A percentile compares a stretch with the other conserved stretches of the same genome.
phyloP scores from a whole-genome alignment of 2,797 vertebrate genomes.

The Chiloscyllium punctatum region DNA sequence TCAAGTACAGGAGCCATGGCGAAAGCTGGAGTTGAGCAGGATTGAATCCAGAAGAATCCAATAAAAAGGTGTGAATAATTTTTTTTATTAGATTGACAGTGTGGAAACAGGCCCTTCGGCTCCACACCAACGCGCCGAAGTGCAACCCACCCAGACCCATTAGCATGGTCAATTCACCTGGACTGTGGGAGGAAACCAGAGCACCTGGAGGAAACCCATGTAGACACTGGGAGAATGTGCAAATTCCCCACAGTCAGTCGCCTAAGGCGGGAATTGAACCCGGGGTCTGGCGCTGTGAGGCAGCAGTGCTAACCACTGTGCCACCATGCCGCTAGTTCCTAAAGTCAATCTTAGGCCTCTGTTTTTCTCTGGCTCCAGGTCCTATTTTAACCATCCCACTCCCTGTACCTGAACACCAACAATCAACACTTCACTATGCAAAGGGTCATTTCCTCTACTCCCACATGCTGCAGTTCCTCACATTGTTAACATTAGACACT shows the following conservation, averaged over 20 bases:
- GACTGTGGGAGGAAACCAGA: too few relatives aligned
- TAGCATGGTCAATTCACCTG: too few relatives aligned
- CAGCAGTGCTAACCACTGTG: too few relatives aligned
- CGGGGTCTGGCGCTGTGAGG: too few relatives aligned
- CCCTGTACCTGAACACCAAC: neutral
- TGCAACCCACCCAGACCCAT: too few relatives aligned
- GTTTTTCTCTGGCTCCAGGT: neutral
- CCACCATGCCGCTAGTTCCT: too few relatives aligned
- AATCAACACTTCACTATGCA: neutral
- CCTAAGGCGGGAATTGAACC: too few relatives aligned
- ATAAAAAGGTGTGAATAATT: neutral
- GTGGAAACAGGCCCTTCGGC: too few relatives aligned
- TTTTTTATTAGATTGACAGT: neutral
- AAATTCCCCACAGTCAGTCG: too few relatives aligned
- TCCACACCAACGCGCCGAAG: too few relatives aligned
- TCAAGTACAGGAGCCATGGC: neutral
- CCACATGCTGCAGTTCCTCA: neutral
- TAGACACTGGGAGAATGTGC: too few relatives aligned
- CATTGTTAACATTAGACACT: neutral
- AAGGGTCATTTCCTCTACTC: neutral
- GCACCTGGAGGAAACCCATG: too few relatives aligned
- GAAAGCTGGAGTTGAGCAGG: neutral
- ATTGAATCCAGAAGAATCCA: neutral
- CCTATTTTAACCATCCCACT: neutral
- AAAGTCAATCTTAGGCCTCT: neutral